phyloP scores from a whole-genome alignment of 2,797 vertebrate genomes.

The Furcifer pardalis region DNA sequence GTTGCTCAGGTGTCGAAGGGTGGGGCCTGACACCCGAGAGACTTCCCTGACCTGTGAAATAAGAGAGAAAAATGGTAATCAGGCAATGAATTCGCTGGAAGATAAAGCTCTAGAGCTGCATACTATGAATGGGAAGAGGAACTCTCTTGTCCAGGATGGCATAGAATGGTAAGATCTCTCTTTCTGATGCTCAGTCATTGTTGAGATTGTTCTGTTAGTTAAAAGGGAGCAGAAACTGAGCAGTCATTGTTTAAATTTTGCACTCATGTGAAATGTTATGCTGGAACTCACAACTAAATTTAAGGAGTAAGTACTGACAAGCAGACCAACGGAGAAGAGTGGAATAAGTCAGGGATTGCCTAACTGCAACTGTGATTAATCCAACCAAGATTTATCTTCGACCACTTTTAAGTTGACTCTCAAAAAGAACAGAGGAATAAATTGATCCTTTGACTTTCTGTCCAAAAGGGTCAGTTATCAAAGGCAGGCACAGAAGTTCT shows the following conservation, averaged over 20 bases:
- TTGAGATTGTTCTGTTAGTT: background rate
- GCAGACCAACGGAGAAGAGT: background rate
- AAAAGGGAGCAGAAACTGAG: background rate
- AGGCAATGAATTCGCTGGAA: conserved; percentile 60
- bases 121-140: conserved; percentile 71
- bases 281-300: background rate
- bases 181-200: accelerated
- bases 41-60: conserved; percentile 45
- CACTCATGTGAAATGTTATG: background rate
- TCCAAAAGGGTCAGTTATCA: background rate
- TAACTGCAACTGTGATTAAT: background rate
- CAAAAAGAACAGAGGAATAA: background rate
- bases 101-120: conserved; percentile 79
- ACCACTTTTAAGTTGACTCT: background rate
- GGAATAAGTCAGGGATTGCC: background rate
- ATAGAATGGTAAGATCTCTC: conserved; percentile 54
- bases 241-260: background rate
- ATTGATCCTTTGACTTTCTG: background rate
- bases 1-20: conserved; percentile 78
- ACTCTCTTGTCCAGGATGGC: conserved; percentile 33
- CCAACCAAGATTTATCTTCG: background rate
- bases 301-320: background rate
- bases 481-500: background rate
- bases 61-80: conserved; percentile 65
- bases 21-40: conserved; percentile 20